These are phyloP conservation scores for Nasalis larvatus DNA, from an alignment of 2,113 vertebrate genomes.

Conservation along the genomic window DNA sequence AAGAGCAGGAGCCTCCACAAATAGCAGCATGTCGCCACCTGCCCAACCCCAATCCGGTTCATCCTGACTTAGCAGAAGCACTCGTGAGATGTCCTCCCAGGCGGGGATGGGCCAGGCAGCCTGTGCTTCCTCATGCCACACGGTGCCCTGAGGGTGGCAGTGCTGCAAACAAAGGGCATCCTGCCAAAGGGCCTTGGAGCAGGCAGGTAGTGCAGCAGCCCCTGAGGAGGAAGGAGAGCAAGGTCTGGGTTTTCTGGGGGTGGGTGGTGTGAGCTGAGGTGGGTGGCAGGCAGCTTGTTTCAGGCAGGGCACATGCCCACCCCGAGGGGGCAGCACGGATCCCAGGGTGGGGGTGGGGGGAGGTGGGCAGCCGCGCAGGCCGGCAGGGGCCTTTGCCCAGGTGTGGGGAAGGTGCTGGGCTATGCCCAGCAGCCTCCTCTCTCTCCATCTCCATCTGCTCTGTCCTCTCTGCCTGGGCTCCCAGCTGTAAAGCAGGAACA, in stretches of 20 bases:
- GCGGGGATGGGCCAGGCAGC: background rate
- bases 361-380: background rate
- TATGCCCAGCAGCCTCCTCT: background rate
- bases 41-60: constrained; percentile 61
- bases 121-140: constrained; percentile 41
- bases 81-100: background rate
- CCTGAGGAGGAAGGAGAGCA: background rate
- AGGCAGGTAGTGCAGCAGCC: background rate
- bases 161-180: background rate
- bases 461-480: background rate
- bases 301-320: background rate
- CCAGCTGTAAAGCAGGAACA: constrained; percentile 49
- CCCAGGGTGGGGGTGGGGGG: too few species aligned
- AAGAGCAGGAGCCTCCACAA: constrained; percentile 45
- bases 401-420: background rate
- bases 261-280: background rate
- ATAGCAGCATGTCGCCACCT: constrained; percentile 52
- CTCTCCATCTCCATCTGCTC: background rate
- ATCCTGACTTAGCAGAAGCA: constrained; percentile 68
- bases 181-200: background rate
- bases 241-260: background rate
- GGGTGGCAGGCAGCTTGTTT: background rate
- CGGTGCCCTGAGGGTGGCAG: background rate
- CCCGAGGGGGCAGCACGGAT: background rate
- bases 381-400: background rate